Conservation (phyloP, 2,888 invertebrate species). For the Yponomeuta sedellus region DNA sequence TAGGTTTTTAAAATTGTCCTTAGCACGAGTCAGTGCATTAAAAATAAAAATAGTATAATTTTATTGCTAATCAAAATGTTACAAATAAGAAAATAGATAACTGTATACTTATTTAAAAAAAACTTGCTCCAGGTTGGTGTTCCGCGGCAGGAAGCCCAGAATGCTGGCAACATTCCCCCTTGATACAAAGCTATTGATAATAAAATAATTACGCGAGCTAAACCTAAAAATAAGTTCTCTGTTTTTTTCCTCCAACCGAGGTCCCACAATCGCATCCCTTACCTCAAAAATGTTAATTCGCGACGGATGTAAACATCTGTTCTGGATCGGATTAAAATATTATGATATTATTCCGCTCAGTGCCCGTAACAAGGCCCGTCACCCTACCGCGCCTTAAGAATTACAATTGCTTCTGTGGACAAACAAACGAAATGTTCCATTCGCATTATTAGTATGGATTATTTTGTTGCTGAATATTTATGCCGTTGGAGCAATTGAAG, state of each 20-base stretch:
- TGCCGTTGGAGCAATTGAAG: neutral
- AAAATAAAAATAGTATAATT: too few species aligned
- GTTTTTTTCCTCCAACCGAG: neutral
- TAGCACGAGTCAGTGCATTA: too few species aligned
- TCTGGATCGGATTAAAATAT: constrained; percentile 57
- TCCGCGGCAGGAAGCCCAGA: too few species aligned
- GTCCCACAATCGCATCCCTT: neutral
- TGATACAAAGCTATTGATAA: too few species aligned
- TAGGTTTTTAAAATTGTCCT: too few species aligned
- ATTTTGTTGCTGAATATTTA: neutral
- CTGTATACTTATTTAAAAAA: too few species aligned
- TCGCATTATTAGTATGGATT: neutral
- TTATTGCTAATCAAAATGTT: too few species aligned
- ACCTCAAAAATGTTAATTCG: constrained; percentile 41
- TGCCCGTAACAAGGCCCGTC: neutral
- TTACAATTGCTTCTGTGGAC: neutral
- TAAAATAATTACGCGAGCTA: too few species aligned
- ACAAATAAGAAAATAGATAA: too few species aligned
- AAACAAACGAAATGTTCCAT: neutral
- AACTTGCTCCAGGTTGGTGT: too few species aligned
- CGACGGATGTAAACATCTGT: constrained; percentile 55
- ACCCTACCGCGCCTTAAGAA: neutral
- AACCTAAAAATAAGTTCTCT: too few species aligned
- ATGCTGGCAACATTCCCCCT: too few species aligned
- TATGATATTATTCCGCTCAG: constrained; percentile 54